Conservation (phyloP, 2,113 vertebrate species). For the Chionis minor region DNA sequence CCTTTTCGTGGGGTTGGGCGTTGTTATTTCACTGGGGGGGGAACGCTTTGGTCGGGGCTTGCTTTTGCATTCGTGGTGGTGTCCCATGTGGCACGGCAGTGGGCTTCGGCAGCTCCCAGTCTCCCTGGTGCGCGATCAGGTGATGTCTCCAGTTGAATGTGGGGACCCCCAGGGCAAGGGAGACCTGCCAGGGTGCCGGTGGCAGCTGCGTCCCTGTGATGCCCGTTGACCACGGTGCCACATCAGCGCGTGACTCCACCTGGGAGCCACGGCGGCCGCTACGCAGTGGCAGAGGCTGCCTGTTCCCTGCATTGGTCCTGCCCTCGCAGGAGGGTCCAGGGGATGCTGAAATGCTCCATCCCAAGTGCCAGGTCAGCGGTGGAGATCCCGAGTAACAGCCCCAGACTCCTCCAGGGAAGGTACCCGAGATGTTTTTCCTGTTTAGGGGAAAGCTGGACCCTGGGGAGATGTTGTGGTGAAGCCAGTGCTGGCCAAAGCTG, state of each 20-base stretch:
- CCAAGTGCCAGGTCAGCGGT: background rate
- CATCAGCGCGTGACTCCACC: fast-evolving
- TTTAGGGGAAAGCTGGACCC: background rate
- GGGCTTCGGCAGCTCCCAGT: background rate
- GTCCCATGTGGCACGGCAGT: fast-evolving
- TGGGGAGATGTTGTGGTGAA: background rate
- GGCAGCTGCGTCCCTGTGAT: background rate
- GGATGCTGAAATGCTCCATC: background rate
- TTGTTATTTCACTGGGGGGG: slow-evolving; percentile 73
- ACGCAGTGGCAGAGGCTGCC: fast-evolving
- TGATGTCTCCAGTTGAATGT: background rate
- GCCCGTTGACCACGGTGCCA: fast-evolving
- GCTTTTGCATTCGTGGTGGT: slow-evolving; percentile 65
- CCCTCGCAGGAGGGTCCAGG: background rate
- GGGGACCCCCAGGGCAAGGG: fast-evolving
- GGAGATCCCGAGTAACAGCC: background rate
- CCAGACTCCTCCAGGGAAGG: too few relatives aligned
- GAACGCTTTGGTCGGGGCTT: slow-evolving; percentile 73
- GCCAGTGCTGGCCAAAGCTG: background rate
- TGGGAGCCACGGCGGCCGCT: background rate
- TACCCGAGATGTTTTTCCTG: too few relatives aligned
- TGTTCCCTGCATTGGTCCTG: fast-evolving
- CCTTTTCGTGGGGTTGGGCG: slow-evolving; percentile 48
- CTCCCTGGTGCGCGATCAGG: fast-evolving
- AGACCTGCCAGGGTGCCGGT: background rate